phyloP scores from a whole-genome alignment of 2,797 vertebrate species.

The Lepilemur ruficaudatus region DNA sequence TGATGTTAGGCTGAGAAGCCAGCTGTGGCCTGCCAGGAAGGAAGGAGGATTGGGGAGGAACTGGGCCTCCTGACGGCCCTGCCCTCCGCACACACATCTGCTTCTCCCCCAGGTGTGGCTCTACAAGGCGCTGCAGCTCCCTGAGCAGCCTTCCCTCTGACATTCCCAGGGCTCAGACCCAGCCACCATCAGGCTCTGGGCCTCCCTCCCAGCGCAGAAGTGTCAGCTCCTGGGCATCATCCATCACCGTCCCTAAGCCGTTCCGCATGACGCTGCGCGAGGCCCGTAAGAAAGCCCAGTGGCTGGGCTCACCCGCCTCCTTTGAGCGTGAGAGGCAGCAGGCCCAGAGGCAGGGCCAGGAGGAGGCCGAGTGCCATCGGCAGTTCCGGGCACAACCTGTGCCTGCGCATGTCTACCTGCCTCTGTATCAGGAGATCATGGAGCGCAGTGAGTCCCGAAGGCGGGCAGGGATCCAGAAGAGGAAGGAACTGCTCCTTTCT shows the following conservation, averaged over 20 bases:
- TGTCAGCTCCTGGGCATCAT: slow-evolving; percentile 80
- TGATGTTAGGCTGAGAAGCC: not conserved
- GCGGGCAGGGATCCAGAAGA: slow-evolving; percentile 86
- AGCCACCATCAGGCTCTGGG: slow-evolving; percentile 68
- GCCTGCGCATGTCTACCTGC: slow-evolving; percentile 88
- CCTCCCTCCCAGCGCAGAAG: slow-evolving; percentile 76
- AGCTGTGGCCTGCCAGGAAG: not conserved
- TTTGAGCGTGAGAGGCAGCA: slow-evolving; percentile 81
- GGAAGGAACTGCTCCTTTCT: slow-evolving; percentile 91
- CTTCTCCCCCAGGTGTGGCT: slow-evolving; percentile 75
- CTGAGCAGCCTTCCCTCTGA: slow-evolving; percentile 81
- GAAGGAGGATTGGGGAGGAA: not conserved
- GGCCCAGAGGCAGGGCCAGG: slow-evolving; percentile 85
- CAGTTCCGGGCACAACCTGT: slow-evolving; percentile 92
- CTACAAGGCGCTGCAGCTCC: slow-evolving; percentile 84
- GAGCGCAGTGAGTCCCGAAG: slow-evolving; percentile 88
- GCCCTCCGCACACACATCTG: not conserved
- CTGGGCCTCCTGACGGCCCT: not conserved
- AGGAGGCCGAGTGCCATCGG: slow-evolving; percentile 92
- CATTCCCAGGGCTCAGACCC: slow-evolving; percentile 66
- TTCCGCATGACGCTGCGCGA: slow-evolving; percentile 83
- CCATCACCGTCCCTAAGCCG: slow-evolving; percentile 84
- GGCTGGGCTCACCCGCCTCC: slow-evolving; percentile 80
- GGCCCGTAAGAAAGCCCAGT: slow-evolving; percentile 79
- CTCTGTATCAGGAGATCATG: slow-evolving; percentile 90